Conservation (phyloP, 2,113 vertebrate genomes). For the Poecile atricapillus region DNA sequence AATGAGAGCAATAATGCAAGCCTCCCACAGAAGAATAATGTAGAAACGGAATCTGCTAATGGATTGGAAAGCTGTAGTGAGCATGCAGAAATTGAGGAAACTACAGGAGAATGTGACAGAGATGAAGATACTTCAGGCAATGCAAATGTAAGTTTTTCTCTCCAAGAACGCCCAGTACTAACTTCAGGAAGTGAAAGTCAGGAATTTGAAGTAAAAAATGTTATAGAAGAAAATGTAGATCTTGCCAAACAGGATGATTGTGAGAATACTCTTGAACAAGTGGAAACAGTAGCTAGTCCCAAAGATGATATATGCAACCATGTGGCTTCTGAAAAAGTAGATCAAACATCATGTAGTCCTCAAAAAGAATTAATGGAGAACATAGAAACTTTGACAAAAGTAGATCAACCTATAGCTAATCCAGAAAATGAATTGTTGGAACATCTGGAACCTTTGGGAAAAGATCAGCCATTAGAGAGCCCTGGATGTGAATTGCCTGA, state of each 20-base stretch:
- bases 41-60: slow-evolving; percentile 54
- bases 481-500: not conserved
- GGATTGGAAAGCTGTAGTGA: slow-evolving; percentile 54
- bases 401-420: not conserved
- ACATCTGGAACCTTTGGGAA: not conserved
- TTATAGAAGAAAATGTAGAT: not conserved
- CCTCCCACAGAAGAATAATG: not conserved
- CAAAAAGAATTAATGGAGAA: not conserved
- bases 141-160: not conserved
- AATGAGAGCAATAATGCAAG: slow-evolving; percentile 20
- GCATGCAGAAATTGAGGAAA: slow-evolving; percentile 14
- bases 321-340: not conserved
- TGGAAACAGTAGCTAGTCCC: not conserved
- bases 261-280: slow-evolving; percentile 25
- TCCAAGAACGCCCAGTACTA: slow-evolving; percentile 1
- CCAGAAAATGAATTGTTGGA: not conserved
- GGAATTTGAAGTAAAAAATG: not conserved
- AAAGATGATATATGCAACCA: not conserved
- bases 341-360: not conserved
- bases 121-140: slow-evolving; percentile 3
- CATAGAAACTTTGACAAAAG: not conserved
- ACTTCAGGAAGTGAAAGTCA: not conserved
- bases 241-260: not conserved
- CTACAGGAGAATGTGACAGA: not conserved
- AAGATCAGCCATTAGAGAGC: slow-evolving; percentile 9